Base-by-base conservation (phyloP, 2,888 invertebrate species). In the Selenia dentaria region DNA sequence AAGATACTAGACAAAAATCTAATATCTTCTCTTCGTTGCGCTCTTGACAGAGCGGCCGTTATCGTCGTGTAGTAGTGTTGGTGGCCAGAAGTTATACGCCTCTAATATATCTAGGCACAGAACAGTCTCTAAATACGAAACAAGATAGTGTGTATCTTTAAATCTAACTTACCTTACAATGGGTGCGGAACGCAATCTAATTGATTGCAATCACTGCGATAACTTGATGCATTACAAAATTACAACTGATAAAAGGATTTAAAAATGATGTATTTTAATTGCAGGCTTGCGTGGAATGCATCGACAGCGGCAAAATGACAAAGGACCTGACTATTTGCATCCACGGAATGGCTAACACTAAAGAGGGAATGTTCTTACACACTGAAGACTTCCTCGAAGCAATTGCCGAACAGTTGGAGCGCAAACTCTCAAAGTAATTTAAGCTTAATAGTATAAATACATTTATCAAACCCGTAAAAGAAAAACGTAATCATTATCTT, bases 291-390 rank as follows among this genome's bases (percentile, higher is more conserved):
- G 92, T 97, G 1, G 95, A 96, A 64, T 95, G 95, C 55, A 94
- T 97, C 5, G 95, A 97, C 75, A 89, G 92, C 49, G 97, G 97
- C 26, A 94, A 95, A 73, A 94, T 96, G 94, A 97, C 97, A 9
- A 97, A 97, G 86, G 97, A 97, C 87, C 91, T 97, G 66, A 96
- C 95, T 10, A 95, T 94, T 50, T 97, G 97, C 72, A 96, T 97
- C 72, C 94, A 97, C 75, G 97, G 97, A 13, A 65, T 96, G 59
- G 92, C 94, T 48, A 95, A 96, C 72, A 94, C 96, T 8, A 96
- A 95, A 76, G 95, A 95, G 42, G 94, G 94, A 46, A 96, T 96
- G 93, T 97, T 92, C 79, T 90, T 97, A 56, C 92, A 95, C 79
- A 97, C 97, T 0, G 94, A 95, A 88, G 97, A 97, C 78, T 97